Conservation (phyloP, 2,113 vertebrate species). For the Aptenodytes forsteri region DNA sequence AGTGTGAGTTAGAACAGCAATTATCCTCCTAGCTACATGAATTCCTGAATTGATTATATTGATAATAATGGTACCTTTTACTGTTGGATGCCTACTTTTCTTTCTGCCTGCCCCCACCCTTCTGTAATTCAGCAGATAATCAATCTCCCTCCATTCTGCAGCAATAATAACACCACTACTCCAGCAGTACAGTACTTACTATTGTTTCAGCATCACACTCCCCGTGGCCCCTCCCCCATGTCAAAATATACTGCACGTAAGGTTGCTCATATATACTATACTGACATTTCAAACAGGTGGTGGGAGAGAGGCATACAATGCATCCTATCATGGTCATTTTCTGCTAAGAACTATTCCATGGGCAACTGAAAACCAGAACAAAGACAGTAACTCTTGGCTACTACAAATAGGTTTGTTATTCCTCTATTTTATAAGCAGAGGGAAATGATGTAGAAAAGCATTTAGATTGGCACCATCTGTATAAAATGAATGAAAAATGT, state of each 20-base stretch:
- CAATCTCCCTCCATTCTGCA: neutral
- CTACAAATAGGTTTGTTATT: neutral
- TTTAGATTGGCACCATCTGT: neutral
- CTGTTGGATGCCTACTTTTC: neutral
- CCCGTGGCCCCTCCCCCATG: neutral
- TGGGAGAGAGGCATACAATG: neutral
- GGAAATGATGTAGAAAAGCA: neutral
- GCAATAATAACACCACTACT: neutral
- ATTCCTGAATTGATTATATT: neutral
- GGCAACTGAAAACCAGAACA: neutral
- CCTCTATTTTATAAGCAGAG: neutral
- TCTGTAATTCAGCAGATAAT: neutral
- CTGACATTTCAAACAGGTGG: neutral
- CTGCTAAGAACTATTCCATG: neutral
- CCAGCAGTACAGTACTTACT: neutral
- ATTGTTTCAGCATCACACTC: neutral
- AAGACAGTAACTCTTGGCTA: neutral
- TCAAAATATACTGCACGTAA: neutral
- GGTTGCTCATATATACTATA: neutral
- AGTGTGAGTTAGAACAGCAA: neutral
- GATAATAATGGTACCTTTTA: neutral
- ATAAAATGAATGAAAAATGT: neutral
- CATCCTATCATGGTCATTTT: fast-evolving
- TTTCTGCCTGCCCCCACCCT: neutral
- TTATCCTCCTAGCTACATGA: neutral